Evolutionary conservation across 2,113 vertebrate species (phyloP).

Genomic region (Sceloporus undulatus): DNA sequence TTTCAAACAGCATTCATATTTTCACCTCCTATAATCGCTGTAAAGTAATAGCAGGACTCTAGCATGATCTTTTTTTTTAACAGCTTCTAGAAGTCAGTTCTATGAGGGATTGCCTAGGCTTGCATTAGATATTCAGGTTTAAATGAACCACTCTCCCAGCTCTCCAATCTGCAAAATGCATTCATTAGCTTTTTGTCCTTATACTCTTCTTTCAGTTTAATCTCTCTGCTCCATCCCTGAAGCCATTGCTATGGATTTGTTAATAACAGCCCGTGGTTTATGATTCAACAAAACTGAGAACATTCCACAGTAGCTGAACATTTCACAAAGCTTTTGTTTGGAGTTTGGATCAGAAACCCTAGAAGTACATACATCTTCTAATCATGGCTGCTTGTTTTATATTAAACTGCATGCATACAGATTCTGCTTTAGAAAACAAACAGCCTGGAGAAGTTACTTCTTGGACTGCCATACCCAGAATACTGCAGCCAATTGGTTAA

Average conservation of each 20-base stretch:
- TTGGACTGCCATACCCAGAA: neutral
- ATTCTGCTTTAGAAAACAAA: neutral
- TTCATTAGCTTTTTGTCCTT: slow-evolving; percentile 70
- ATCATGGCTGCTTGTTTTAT: neutral
- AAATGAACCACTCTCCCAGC: slow-evolving; percentile 44
- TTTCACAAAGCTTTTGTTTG: slow-evolving; percentile 25
- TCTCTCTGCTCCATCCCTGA: slow-evolving; percentile 52
- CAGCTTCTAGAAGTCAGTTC: slow-evolving; percentile 47
- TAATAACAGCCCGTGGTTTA: slow-evolving; percentile 52
- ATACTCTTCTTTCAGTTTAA: slow-evolving; percentile 52
- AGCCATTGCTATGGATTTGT: slow-evolving; percentile 47
- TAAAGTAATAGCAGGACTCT: slow-evolving; percentile 62
- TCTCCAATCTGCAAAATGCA: slow-evolving; percentile 59
- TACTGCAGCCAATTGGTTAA: too few relatives aligned
- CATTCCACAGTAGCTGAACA: neutral
- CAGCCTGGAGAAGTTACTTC: too few relatives aligned
- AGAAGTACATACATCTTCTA: neutral
- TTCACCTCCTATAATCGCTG: slow-evolving; percentile 57
- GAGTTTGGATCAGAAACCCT: slow-evolving; percentile 12
- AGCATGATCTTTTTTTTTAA: slow-evolving; percentile 32
- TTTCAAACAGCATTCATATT: slow-evolving; percentile 64
- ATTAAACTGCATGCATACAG: too few relatives aligned
- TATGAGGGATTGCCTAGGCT: slow-evolving; percentile 40
- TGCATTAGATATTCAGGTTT: slow-evolving; percentile 47
- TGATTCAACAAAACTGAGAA: slow-evolving; percentile 34